Base-by-base conservation (phyloP, 2,888 invertebrate genomes). In the Cosmorhoe ocellata region DNA sequence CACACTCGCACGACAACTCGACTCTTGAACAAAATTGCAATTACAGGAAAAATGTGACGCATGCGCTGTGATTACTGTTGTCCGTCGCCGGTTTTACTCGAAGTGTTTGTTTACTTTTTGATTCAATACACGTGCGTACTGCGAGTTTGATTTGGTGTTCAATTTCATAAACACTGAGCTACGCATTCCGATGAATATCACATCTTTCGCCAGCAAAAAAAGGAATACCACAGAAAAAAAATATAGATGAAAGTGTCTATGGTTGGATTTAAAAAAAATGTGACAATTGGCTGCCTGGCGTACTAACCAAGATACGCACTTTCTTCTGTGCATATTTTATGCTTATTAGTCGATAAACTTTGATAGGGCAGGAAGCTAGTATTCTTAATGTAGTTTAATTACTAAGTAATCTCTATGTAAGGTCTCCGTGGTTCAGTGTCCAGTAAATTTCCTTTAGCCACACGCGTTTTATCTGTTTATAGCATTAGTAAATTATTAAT, bases 21-120 rank as follows among this genome's bases (percentile, higher is more conserved):
- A 32, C 51, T 37, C 56, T n/a, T 51, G 43, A 58, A 63, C 61
- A 56, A 68, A 54, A 57, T 56, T 63, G 60, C 61, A 64, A 57
- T 62, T 71, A 64, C 63, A 76, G 67, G 69, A 76, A 75, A 68
- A 59, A 58, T 63, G 54, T 57, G 67, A 63, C 54, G 63, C 59
- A 61, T 62, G 69, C 65, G 65, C 61, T 52, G 51, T 50, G 43
- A 45, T 48, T 26, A 40, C 30, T n/a, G 34, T 44, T 57, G 41
- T 51, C 43, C n/a, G 43, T 52, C 54, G 52, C 40, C 50, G 62
- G 62, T 54, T 70, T 66, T 49, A 45, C 59, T 40, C 52, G 59
- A 58, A 59, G 28, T 58, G 57, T 56, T 61, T 66, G 63, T 54
- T 58, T 53, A 26, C 8, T 37, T 47, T 41, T 37, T 1, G 14